Evolutionary conservation across 2,888 invertebrate species (phyloP).

Genomic region (Monoplex corrugatus): DNA sequence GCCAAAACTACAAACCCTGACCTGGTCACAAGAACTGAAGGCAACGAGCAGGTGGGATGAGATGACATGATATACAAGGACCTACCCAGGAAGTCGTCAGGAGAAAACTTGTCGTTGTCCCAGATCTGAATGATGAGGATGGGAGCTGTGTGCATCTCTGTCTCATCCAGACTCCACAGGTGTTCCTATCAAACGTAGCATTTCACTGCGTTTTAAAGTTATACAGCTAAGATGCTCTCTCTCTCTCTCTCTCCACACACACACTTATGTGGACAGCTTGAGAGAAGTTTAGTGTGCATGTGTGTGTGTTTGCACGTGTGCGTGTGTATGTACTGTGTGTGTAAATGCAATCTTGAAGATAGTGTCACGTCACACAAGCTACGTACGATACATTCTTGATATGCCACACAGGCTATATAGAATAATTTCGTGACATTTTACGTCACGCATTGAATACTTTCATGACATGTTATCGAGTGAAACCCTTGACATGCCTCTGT

Average conservation of each 20-base stretch:
- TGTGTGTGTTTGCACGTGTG: background rate
- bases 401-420: too few species aligned
- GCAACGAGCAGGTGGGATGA: too few species aligned
- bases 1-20: too few species aligned
- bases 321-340: background rate
- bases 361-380: too few species aligned
- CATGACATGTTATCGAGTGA: too few species aligned
- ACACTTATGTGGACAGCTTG: background rate
- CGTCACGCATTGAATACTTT: too few species aligned
- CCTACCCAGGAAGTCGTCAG: constrained; percentile 82
- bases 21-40: too few species aligned
- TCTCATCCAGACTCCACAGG: constrained; percentile 82
- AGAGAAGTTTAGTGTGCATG: background rate
- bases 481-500: too few species aligned
- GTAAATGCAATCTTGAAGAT: too few species aligned
- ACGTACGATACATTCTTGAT: too few species aligned
- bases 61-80: background rate
- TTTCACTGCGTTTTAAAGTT: background rate
- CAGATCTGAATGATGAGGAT: constrained; percentile 82
- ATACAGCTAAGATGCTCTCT: background rate
- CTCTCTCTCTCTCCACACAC: background rate
- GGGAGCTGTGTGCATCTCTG: constrained; percentile 77
- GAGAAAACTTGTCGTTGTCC: constrained; percentile 84
- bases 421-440: too few species aligned
- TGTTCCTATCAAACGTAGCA: constrained; percentile 74